Base-by-base conservation (phyloP, 2,113 vertebrate genomes). In the Corapipo altera region DNA sequence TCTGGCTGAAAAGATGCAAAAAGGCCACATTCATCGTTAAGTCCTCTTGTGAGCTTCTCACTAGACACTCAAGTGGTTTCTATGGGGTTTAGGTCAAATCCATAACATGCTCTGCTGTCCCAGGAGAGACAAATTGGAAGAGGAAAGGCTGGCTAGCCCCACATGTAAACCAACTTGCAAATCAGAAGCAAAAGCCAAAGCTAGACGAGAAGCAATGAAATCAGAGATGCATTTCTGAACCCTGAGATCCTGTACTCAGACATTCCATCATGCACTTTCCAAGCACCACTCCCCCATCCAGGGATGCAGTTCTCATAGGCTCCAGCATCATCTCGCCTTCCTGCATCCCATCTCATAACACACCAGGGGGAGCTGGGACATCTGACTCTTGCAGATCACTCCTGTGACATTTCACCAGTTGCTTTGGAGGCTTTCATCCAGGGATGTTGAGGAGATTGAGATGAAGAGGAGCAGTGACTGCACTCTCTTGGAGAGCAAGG, bases 131-230 rank as follows among this genome's bases (percentile, higher is more conserved):
- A 75, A 74, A 78, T 16, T 22, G 0, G 0, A 48, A 59, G 27
- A 80, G n/a, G 33, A 89, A 88, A 67, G 22, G 44, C 16, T 33
- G 33, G n/a, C 24, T 52, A 70, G 24, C 8, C 32, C 32, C 20
- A 49, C 8, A 17, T 0, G 1, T 46, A 81, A 39, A n/a, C 33
- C 35, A 85, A n/a, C n/a, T 2, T 51, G 23, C 16, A 75, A 44
- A 59, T 33, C 5, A 64, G 48, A 61, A 80, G 39, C 46, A 54
- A 77, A 96, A 81, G 17, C 20, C 51, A 66, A 80, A 72, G 30
- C 7, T 24, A 33, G 30, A 39, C 0, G 1, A 91, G 88, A 73
- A 78, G 11, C 0, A 0, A 52, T 14, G 35, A 26, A 58, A 54
- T 61, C n/a, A 15, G 77, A 85, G 48, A n/a, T 35, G 19, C 6